These are phyloP conservation scores for Heliconius aoede DNA, from an alignment of 2,888 invertebrate genomes.

Conservation along the genomic window DNA sequence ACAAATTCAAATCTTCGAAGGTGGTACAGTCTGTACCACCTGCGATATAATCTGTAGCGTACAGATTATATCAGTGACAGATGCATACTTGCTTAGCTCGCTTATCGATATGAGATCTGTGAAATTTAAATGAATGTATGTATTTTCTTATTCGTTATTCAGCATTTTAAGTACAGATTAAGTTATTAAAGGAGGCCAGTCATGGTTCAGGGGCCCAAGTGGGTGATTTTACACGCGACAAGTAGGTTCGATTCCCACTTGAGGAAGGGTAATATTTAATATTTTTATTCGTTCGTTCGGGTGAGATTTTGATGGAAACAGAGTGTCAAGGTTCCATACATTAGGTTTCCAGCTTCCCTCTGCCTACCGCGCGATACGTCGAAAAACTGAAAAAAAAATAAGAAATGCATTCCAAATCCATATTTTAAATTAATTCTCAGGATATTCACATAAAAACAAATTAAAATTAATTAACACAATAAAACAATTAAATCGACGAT, in stretches of 20 bases:
- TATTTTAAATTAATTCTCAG: neutral
- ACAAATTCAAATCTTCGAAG: constrained; percentile 1
- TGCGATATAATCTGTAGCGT: no score
- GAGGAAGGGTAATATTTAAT: neutral
- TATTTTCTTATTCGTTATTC: constrained; percentile 3
- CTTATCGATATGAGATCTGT: constrained; percentile 3
- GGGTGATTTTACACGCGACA: neutral
- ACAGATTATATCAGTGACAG: constrained; percentile 17
- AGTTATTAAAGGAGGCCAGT: neutral
- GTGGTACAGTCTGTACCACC: no score
- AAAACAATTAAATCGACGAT: constrained; percentile 1
- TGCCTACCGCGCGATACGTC: neutral
- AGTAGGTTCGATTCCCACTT: neutral
- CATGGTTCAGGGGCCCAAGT: neutral
- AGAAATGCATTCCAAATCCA: no score
- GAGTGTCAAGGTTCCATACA: neutral
- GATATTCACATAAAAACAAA: neutral
- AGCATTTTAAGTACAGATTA: neutral
- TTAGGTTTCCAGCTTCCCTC: neutral
- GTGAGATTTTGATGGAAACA: neutral
- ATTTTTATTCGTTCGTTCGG: neutral
- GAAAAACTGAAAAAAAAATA: neutral
- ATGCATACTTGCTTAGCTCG: neutral
- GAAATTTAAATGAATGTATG: neutral
- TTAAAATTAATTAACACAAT: neutral